Conservation (phyloP, 2,888 invertebrate species). For the Parochlus steinenii region DNA sequence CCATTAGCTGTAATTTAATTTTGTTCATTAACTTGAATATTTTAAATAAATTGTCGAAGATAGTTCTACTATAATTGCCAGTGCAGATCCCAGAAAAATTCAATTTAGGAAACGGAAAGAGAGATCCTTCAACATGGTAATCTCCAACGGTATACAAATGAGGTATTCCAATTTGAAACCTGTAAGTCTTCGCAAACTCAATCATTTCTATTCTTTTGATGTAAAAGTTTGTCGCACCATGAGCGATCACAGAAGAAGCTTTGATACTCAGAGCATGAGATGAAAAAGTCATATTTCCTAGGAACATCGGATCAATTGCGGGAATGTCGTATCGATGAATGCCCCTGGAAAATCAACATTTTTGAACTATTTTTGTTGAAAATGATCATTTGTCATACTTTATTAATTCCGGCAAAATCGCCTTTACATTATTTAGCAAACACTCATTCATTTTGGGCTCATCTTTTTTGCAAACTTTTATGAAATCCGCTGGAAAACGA, state of each 20-base stretch:
- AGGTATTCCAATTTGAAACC: slow-evolving; percentile 33
- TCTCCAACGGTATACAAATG: slow-evolving; percentile 33
- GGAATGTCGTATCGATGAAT: slow-evolving; percentile 9
- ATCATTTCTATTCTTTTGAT: slow-evolving; percentile 19
- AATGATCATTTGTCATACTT: too few relatives aligned
- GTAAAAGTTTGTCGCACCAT: slow-evolving; percentile 11
- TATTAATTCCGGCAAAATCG: too few relatives aligned
- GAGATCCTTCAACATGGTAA: slow-evolving; percentile 35
- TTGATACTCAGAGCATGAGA: slow-evolving; percentile 12
- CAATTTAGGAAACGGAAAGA: too few relatives aligned
- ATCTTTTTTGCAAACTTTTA: slow-evolving; percentile 2
- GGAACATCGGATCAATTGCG: slow-evolving; percentile 5
- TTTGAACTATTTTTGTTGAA: slow-evolving; percentile 3
- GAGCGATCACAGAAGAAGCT: too few relatives aligned
- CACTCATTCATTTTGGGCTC: slow-evolving; percentile 6
- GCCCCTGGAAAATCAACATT: too few relatives aligned
- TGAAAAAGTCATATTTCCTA: too few relatives aligned
- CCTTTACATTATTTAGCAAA: slow-evolving; percentile 1
- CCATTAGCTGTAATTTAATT: too few relatives aligned
- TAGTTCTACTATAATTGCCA: too few relatives aligned
- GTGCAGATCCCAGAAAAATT: too few relatives aligned
- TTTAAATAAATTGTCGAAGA: too few relatives aligned
- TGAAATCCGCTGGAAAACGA: slow-evolving; percentile 9
- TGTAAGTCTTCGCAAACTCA: slow-evolving; percentile 24
- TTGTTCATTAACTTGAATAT: too few relatives aligned